A percentile compares a stretch with the other conserved stretches of the same genome.
phyloP scores from a whole-genome alignment of 2,113 vertebrate species.

The Pyxicephalus adspersus region DNA sequence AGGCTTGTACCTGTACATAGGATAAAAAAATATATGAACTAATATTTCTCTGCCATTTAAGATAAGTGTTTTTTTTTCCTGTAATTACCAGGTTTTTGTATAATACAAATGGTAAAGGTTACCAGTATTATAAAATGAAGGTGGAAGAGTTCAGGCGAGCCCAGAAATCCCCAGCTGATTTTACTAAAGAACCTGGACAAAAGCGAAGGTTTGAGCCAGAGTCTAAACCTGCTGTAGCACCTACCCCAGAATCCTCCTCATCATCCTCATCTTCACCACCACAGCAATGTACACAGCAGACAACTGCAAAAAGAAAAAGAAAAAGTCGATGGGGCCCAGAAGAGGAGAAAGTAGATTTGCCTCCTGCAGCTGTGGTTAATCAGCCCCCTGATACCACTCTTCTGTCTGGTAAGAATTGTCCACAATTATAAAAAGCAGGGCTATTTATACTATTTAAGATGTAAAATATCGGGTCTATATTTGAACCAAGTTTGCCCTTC shows the following conservation, averaged over 20 bases:
- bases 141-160: constrained; percentile 82
- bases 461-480: neutral
- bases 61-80: neutral
- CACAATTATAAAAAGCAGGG: neutral
- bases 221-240: constrained; percentile 28
- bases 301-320: constrained; percentile 80
- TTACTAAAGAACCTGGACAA: neutral
- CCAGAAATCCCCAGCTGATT: constrained; percentile 38
- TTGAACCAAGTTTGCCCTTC: neutral
- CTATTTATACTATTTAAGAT: neutral
- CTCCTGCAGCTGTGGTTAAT: constrained; percentile 70
- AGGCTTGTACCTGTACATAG: no score
- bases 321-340: constrained; percentile 97
- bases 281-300: constrained; percentile 41
- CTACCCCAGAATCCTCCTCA: neutral
- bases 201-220: constrained; percentile 17
- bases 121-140: constrained; percentile 86
- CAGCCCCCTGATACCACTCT: constrained; percentile 44
- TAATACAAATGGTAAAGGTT: constrained; percentile 82
- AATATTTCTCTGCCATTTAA: no score
- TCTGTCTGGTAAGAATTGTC: constrained; percentile 34
- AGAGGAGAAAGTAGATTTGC: constrained; percentile 88
- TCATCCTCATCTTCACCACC: neutral
- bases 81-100: constrained; percentile 82
- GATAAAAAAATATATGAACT: no score